Conservation (phyloP, 2,888 invertebrate species). For the Drosophila longiperda region DNA sequence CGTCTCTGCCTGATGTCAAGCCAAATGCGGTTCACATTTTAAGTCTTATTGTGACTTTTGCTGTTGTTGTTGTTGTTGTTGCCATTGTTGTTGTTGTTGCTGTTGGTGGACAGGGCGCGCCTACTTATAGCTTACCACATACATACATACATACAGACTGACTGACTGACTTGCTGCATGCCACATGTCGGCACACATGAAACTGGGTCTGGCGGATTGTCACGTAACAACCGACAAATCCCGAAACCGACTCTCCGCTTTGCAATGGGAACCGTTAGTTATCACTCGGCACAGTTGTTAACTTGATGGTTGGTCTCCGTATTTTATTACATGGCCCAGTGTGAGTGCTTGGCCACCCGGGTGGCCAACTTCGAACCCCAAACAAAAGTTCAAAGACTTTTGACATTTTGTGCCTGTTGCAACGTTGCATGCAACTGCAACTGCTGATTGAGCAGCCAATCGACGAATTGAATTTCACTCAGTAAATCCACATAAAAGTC, state of each 20-base stretch:
- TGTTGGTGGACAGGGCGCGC: slow-evolving; percentile 41
- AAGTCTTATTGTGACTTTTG: slow-evolving; percentile 44
- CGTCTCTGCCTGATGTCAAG: slow-evolving; percentile 31
- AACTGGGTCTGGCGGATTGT: slow-evolving; percentile 48
- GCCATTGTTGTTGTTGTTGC: slow-evolving; percentile 17
- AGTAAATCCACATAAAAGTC: slow-evolving; percentile 25
- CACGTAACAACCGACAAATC: slow-evolving; percentile 45
- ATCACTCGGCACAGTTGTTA: slow-evolving; percentile 47
- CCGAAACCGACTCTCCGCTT: slow-evolving; percentile 16
- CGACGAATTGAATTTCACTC: slow-evolving; percentile 57
- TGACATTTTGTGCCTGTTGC: slow-evolving; percentile 64
- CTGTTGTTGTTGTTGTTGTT: slow-evolving; percentile 9
- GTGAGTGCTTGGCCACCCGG: slow-evolving; percentile 44
- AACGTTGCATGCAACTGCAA: slow-evolving; percentile 34
- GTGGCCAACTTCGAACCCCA: slow-evolving; percentile 9
- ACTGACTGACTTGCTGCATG: slow-evolving; percentile 13
- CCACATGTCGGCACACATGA: slow-evolving; percentile 57
- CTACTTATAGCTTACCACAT: slow-evolving; percentile 32
- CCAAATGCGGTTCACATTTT: slow-evolving; percentile 50
- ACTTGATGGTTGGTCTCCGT: slow-evolving; percentile 31
- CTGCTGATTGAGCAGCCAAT: slow-evolving; percentile 60
- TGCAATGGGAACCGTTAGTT: slow-evolving; percentile 49
- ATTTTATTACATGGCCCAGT: slow-evolving; percentile 43
- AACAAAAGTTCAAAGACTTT: slow-evolving; percentile 71
- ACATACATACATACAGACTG: slow-evolving; percentile 2